A percentile compares a stretch with the other conserved stretches of the same genome.
Conservation (phyloP, 2,113 vertebrate species). For the Crotalus tigris region DNA sequence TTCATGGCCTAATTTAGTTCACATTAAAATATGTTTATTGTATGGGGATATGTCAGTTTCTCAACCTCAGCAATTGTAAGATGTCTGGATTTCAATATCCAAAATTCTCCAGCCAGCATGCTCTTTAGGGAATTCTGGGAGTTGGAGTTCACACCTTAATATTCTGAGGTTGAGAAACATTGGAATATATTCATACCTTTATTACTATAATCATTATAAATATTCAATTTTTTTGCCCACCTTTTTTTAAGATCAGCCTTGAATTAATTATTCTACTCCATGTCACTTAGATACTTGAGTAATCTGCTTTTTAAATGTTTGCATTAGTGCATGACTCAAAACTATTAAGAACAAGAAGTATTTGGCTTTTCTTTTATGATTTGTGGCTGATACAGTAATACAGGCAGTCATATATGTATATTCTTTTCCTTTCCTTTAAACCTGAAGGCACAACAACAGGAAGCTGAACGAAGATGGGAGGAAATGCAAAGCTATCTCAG, state of each 20-base stretch:
- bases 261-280: neutral
- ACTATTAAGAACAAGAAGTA: neutral
- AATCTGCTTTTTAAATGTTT: neutral
- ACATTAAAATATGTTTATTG: neutral
- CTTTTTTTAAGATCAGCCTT: neutral
- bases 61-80: neutral
- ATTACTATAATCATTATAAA: neutral
- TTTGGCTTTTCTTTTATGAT: neutral
- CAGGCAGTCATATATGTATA: slow-evolving; percentile 17
- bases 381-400: neutral
- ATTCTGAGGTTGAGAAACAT: neutral
- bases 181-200: neutral
- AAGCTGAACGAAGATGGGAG: slow-evolving; percentile 90
- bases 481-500: slow-evolving; percentile 90
- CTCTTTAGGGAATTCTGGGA: neutral
- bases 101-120: neutral
- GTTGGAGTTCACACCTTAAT: neutral
- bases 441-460: slow-evolving; percentile 85
- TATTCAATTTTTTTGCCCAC: neutral
- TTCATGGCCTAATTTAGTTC: neutral
- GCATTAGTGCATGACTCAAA: too few relatives aligned
- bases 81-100: neutral
- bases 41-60: neutral
- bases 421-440: slow-evolving; percentile 13
- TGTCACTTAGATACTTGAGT: neutral